Conservation (phyloP, 2,797 vertebrate species). For the Antrozous pallidus region DNA sequence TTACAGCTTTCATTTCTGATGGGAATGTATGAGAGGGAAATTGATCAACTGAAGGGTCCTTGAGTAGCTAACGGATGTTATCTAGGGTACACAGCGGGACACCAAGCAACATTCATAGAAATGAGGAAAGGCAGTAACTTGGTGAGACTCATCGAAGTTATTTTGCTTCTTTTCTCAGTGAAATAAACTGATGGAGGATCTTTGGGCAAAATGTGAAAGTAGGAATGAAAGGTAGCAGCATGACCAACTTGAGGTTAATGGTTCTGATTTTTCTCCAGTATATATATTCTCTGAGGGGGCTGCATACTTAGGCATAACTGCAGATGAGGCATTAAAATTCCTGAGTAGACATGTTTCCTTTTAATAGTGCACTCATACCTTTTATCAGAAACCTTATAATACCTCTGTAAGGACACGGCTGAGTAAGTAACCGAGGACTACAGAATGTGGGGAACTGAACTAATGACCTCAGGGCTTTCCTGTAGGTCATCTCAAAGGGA, state of each 20-base stretch:
- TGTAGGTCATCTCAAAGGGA: not conserved
- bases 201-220: not conserved
- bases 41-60: not conserved
- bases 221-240: not conserved
- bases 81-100: not conserved
- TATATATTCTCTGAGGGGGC: fast-evolving
- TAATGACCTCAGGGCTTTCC: not conserved
- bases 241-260: not conserved
- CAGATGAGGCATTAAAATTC: not conserved
- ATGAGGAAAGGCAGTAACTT: not conserved
- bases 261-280: not conserved
- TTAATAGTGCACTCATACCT: not conserved
- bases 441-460: not conserved
- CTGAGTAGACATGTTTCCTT: not conserved
- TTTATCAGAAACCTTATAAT: not conserved
- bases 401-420: not conserved
- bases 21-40: not conserved
- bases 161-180: not conserved
- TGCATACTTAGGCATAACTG: not conserved
- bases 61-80: not conserved
- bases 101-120: not conserved
- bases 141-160: not conserved
- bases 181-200: not conserved
- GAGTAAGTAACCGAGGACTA: not conserved
- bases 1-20: not conserved